Base-by-base conservation (phyloP, 2,113 vertebrate genomes). In the Rallus limicola region DNA sequence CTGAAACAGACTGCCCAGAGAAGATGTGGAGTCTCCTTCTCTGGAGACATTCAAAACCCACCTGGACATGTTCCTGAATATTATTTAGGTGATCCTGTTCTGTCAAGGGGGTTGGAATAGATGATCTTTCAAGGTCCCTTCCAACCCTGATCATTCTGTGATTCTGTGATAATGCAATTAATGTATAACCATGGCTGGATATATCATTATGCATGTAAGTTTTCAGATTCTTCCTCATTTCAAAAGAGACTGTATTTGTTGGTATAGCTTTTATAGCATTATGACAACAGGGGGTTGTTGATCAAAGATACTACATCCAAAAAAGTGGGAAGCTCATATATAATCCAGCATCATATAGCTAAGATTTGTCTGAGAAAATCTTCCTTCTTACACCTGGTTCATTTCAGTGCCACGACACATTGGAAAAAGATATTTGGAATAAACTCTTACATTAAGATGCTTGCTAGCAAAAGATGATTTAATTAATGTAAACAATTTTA, bases 381-480 rank as follows among this genome's bases (percentile, higher is more conserved):
- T 15, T 0, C 1, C 19, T 62, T 24, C 7, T 1, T 46, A 29
- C 4, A 44, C 28, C 14, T 20, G 6, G 2, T 67, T 85, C 24
- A 50, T 76, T 79, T 82, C 62, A 55, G 2, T 52, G 25, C 5
- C 24, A 6, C 33, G 48, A 4, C n/a, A 77, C 9, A 5, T 2
- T 68, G 23, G 44, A 74, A 55, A 8, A 67, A 25, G 19, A 50
- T 21, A 50, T 1, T 40, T 4, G 4, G 29, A 56, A 68, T 0
- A 75, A 28, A 59, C 13, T 58, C 23, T 31, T 71, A 18, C 63
- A 67, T 67, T 55, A 63, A 59, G 21, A 25, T 36, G 3, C 4
- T 67, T 82, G 17, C 11, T 82, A 79, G 25, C 24, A 31, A 60
- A 67, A 16, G 11, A 25, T 31, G 67, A 46, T 70, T 85, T 84